phyloP scores from a whole-genome alignment of 2,797 vertebrate genomes.

The Sebastolobus alascanus region DNA sequence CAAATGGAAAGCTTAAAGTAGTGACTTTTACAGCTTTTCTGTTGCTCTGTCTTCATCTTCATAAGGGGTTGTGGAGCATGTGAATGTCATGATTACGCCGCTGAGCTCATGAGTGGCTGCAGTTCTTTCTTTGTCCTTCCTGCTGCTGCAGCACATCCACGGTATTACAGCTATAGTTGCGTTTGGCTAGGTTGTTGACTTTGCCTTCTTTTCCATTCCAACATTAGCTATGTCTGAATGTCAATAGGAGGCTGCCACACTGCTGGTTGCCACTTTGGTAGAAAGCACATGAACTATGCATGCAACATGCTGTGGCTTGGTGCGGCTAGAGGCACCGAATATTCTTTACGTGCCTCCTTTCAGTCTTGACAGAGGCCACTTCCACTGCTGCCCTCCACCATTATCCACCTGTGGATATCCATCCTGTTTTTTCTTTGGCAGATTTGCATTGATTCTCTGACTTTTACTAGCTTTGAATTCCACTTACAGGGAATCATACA shows the following conservation, averaged over 20 bases:
- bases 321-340: background rate
- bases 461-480: background rate
- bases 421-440: background rate
- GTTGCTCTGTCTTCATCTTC: background rate
- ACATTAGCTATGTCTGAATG: background rate
- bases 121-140: constrained; percentile 17
- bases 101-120: background rate
- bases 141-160: background rate
- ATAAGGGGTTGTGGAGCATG: background rate
- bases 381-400: background rate
- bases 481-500: background rate
- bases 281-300: background rate
- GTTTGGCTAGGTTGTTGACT: constrained; percentile 5
- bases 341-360: background rate
- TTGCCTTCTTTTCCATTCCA: constrained; percentile 5
- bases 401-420: constrained; percentile 7
- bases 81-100: constrained; percentile 14
- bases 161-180: constrained; percentile 13
- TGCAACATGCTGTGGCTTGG: background rate
- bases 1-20: background rate
- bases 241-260: background rate
- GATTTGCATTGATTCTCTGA: background rate
- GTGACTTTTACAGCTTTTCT: background rate
- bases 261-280: constrained; percentile 9
- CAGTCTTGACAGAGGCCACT: background rate